Percentiles rank a stretch among this genome's conserved stretches.
Conservation (phyloP, 2,797 vertebrate genomes). For the Prionace glauca region DNA sequence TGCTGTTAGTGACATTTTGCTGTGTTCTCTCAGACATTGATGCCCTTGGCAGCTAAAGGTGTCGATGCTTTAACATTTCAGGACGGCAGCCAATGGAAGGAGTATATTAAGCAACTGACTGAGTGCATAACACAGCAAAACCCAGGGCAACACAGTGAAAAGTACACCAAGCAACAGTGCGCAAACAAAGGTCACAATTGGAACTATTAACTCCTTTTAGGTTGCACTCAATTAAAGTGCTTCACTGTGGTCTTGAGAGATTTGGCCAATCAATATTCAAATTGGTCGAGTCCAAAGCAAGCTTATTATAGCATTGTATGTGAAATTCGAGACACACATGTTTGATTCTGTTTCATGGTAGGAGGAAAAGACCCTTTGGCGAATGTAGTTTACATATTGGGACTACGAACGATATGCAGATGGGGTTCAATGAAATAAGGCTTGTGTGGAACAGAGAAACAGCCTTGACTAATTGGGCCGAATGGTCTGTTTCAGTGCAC, state of each 20-base stretch:
- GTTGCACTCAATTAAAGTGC: not conserved
- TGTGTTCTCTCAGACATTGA: not conserved
- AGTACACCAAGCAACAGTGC: no score
- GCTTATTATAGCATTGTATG: not conserved
- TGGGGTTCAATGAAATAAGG: not conserved
- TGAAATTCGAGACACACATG: no score
- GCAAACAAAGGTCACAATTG: not conserved
- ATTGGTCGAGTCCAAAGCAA: not conserved
- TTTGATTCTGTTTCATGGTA: not conserved
- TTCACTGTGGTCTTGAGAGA: not conserved
- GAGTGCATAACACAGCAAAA: not conserved
- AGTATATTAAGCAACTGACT: not conserved
- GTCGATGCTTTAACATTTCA: not conserved
- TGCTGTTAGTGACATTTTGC: not conserved
- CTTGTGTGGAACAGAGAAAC: not conserved
- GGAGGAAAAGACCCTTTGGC: not conserved
- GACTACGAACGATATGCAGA: not conserved
- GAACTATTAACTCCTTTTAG: not conserved
- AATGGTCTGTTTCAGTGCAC: not conserved
- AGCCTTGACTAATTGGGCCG: not conserved
- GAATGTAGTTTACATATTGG: not conserved
- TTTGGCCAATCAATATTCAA: not conserved
- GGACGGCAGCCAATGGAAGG: not conserved
- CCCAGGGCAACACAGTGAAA: not conserved
- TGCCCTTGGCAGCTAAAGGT: not conserved